These are phyloP conservation scores for Manis crassicaudata DNA, from an alignment of 2,797 vertebrate species.

Conservation along the genomic window DNA sequence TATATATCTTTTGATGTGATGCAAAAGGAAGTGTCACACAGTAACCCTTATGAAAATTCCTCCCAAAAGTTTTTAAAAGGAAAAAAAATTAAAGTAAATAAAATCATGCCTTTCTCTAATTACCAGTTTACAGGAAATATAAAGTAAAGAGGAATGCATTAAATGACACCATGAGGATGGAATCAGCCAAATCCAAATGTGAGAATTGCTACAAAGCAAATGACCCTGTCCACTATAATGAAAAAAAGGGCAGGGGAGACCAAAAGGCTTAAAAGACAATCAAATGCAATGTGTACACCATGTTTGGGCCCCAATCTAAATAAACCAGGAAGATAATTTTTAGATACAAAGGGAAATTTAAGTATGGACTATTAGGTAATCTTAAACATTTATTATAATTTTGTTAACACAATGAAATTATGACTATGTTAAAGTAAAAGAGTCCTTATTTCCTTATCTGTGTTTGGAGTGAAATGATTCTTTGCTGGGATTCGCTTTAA, in stretches of 20 bases:
- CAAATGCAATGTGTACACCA: not conserved
- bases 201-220: not conserved
- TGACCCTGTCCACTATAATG: not conserved
- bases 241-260: not conserved
- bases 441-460: not conserved
- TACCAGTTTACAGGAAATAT: not conserved
- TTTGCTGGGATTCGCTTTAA: not conserved
- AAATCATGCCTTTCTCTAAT: not conserved
- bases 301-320: conserved; percentile 21
- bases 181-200: not conserved
- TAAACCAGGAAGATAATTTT: not conserved
- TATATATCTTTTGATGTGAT: not conserved
- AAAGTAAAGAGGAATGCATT: not conserved
- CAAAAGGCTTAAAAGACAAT: not conserved
- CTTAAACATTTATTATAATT: not conserved
- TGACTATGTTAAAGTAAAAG: not conserved
- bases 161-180: not conserved
- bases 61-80: not conserved
- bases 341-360: not conserved
- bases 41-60: conserved; percentile 15
- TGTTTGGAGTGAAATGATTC: not conserved
- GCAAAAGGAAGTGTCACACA: not conserved
- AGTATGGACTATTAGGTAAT: not conserved
- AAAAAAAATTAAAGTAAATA: conserved; percentile 17
- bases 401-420: not conserved